A percentile compares a stretch with the other conserved stretches of the same genome.
Conservation (phyloP, 1,140 invertebrate species). For the Hyphantria cunea region DNA sequence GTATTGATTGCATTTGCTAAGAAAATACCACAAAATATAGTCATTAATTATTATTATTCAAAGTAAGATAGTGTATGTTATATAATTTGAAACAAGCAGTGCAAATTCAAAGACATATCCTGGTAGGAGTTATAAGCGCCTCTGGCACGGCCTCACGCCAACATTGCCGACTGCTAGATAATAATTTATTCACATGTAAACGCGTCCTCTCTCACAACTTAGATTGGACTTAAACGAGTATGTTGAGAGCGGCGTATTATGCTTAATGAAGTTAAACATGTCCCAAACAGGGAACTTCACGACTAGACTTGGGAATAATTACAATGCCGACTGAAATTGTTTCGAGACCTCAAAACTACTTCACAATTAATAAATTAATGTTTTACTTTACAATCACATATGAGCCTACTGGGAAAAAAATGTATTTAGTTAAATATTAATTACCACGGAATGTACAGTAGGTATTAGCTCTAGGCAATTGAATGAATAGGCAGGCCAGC, state of each 20-base stretch:
- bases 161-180: conserved; percentile 65
- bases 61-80: no score
- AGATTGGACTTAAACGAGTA: conserved; percentile 81
- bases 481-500: no score
- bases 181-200: conserved; percentile 80
- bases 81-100: no score
- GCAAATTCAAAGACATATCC: no score
- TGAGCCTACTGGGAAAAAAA: conserved; percentile 16
- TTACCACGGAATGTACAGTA: background rate
- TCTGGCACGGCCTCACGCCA: conserved; percentile 42
- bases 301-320: conserved; percentile 44
- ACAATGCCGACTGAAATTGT: conserved; percentile 39
- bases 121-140: no score
- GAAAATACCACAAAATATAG: no score
- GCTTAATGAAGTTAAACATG: conserved; percentile 79
- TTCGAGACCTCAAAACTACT: conserved; percentile 16
- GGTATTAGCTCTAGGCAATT: background rate
- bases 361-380: conserved; percentile 30
- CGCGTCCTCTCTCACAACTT: conserved; percentile 69
- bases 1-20: no score
- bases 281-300: conserved; percentile 57
- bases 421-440: conserved; percentile 5
- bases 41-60: no score
- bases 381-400: conserved; percentile 21
- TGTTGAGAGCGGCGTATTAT: conserved; percentile 72